Evolutionary conservation across 2,113 vertebrate species (phyloP).

Genomic region (Cavia porcellus): DNA sequence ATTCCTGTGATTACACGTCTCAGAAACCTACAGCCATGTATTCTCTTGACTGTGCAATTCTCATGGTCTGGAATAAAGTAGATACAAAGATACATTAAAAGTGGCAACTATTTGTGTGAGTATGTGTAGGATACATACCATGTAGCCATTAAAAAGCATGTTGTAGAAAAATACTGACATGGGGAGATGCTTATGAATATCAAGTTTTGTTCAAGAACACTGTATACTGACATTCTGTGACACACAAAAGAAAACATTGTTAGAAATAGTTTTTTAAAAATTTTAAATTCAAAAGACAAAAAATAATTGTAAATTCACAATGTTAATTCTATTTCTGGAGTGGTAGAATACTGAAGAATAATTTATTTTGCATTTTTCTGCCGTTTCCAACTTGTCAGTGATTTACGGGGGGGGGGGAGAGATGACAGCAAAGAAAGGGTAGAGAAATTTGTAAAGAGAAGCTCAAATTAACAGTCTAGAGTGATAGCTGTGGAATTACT

Average conservation of each 20-base stretch:
- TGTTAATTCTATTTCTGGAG: not conserved
- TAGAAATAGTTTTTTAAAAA: not conserved
- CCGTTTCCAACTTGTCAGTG: not conserved
- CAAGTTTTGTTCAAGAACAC: not conserved
- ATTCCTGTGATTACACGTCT: not conserved
- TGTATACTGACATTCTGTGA: not conserved
- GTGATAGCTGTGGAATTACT: not conserved
- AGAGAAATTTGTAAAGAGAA: not conserved
- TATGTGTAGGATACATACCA: not conserved
- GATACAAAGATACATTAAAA: not conserved
- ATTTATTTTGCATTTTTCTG: constrained; percentile 14
- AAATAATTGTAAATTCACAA: not conserved
- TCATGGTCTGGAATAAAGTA: not conserved
- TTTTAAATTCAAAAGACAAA: no score
- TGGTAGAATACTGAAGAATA: not conserved
- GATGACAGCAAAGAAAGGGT: not conserved
- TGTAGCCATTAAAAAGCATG: not conserved
- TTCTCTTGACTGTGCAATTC: not conserved
- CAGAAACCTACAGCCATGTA: not conserved
- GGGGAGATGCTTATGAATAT: not conserved
- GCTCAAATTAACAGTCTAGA: not conserved
- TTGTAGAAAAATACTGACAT: not conserved
- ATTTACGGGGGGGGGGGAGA: not conserved
- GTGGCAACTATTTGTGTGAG: not conserved
- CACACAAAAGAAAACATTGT: not conserved